These are phyloP conservation scores for Molorchus minor DNA, from an alignment of 2,888 invertebrate genomes.

Conservation along the genomic window DNA sequence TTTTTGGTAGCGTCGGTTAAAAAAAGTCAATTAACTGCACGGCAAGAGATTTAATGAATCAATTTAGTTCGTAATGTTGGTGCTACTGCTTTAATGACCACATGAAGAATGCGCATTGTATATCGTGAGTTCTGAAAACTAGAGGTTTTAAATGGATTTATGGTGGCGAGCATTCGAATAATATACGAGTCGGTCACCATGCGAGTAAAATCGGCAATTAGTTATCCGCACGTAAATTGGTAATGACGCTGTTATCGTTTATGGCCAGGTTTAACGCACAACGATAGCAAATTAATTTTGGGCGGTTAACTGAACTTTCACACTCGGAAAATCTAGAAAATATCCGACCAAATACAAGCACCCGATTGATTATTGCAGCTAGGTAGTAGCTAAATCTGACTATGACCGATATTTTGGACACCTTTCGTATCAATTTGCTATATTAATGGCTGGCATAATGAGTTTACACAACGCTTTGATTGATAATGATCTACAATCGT, in stretches of 20 bases:
- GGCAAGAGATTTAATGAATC: conserved; percentile 33
- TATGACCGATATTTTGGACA: too few species aligned
- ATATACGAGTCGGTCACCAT: background rate
- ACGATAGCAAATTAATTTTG: background rate
- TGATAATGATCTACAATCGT: too few species aligned
- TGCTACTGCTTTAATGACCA: conserved; percentile 24
- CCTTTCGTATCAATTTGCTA: too few species aligned
- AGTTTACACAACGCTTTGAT: too few species aligned
- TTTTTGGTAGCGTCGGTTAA: conserved; percentile 3
- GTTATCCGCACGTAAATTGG: conserved; percentile 5
- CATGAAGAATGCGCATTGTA: conserved; percentile 13
- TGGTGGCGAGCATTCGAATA: background rate
- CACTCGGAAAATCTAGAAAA: too few species aligned
- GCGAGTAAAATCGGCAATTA: conserved; percentile 8
- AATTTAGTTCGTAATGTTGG: conserved; percentile 24
- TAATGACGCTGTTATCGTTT: conserved; percentile 5
- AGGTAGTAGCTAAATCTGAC: too few species aligned
- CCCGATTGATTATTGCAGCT: too few species aligned
- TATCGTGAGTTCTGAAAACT: conserved; percentile 19
- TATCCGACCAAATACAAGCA: too few species aligned
- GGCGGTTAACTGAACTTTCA: too few species aligned
- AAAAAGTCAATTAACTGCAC: conserved; percentile 30
- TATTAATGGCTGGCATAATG: too few species aligned
- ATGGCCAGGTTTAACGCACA: background rate
- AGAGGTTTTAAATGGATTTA: conserved; percentile 16